Evolutionary conservation across 2,113 vertebrate species (phyloP).

Genomic region (Macquaria australasica): DNA sequence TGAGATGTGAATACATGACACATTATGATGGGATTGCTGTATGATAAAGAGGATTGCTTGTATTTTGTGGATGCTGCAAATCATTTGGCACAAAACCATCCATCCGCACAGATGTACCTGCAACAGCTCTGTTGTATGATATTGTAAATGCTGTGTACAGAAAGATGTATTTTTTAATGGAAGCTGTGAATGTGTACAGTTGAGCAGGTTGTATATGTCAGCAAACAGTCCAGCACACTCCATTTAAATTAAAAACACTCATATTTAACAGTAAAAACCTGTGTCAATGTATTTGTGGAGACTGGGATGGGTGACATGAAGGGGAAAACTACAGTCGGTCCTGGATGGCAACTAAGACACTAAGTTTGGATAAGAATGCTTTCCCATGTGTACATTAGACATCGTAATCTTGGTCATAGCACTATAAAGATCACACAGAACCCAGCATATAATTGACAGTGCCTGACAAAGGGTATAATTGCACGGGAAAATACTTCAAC

Average conservation of each 20-base stretch:
- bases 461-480: slow-evolving; percentile 14
- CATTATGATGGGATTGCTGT: slow-evolving; percentile 19
- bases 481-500: slow-evolving; percentile 11
- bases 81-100: slow-evolving; percentile 46
- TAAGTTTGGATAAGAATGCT: background rate
- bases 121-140: slow-evolving; percentile 79
- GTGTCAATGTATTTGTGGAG: slow-evolving; percentile 37
- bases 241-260: slow-evolving; percentile 84
- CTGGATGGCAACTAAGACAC: background rate
- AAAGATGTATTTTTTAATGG: slow-evolving; percentile 87
- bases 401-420: background rate
- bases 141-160: slow-evolving; percentile 86
- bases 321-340: background rate
- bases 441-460: background rate
- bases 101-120: slow-evolving; percentile 57
- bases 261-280: slow-evolving; percentile 68
- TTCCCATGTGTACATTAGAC: background rate
- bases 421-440: background rate
- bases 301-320: background rate
- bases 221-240: slow-evolving; percentile 73
- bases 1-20: slow-evolving; percentile 25
- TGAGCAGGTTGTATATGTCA: slow-evolving; percentile 78
- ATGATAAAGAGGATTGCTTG: slow-evolving; percentile 39
- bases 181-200: slow-evolving; percentile 84
- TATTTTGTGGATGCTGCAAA: slow-evolving; percentile 51